Evolutionary conservation across 2,888 invertebrate species (phyloP).

Genomic region (Alloscopus bannaensis): DNA sequence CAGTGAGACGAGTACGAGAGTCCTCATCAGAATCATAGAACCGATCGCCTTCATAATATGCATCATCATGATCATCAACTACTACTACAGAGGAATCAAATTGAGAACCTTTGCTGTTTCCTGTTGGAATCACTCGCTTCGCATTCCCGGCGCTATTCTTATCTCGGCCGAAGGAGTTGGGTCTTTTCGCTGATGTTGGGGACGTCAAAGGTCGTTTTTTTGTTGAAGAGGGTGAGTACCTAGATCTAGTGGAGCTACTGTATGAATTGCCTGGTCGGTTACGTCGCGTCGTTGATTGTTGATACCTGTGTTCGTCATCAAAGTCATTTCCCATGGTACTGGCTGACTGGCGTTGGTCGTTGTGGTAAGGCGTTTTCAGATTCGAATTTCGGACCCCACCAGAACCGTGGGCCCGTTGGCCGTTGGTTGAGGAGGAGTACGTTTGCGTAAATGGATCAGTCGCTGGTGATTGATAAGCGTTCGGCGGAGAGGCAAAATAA

Average conservation of each 20-base stretch:
- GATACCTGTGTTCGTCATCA: conserved; percentile 40
- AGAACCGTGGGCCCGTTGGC: conserved; percentile 54
- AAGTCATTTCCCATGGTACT: conserved; percentile 55
- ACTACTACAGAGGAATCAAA: conserved; percentile 57
- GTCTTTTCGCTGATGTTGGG: neutral
- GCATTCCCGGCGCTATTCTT: neutral
- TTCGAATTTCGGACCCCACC: conserved; percentile 69
- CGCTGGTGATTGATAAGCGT: conserved; percentile 64
- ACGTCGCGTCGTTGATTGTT: conserved; percentile 43
- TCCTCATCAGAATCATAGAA: conserved; percentile 36
- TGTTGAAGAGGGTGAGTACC: conserved; percentile 1
- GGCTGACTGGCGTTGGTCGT: conserved; percentile 41
- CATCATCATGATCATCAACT: conserved; percentile 31
- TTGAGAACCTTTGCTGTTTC: conserved; percentile 55
- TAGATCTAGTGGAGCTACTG: neutral
- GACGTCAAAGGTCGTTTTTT: neutral
- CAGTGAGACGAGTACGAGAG: conserved; percentile 24
- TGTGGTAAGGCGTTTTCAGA: conserved; percentile 58
- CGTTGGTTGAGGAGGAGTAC: conserved; percentile 14
- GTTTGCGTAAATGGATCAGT: conserved; percentile 45
- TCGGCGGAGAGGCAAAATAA: conserved; percentile 60
- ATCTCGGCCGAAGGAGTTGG: neutral
- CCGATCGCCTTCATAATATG: conserved; percentile 17
- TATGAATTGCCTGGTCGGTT: conserved; percentile 26
- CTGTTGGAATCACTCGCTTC: conserved; percentile 38